Percentiles rank a stretch among this genome's conserved stretches.
Conservation (phyloP, 2,888 invertebrate genomes). For the Pandemis heparana region DNA sequence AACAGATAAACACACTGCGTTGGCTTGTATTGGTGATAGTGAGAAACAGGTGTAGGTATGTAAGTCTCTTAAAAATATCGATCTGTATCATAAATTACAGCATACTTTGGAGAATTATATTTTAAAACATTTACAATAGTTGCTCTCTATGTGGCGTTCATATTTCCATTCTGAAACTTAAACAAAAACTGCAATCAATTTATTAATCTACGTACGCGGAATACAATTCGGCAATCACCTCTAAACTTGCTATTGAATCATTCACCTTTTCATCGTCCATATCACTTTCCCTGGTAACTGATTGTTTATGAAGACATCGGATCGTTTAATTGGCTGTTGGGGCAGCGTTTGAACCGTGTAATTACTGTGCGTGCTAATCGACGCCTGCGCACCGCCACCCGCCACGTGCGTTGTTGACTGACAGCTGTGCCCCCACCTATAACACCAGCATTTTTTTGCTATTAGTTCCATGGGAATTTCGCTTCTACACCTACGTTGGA, state of each 20-base stretch:
- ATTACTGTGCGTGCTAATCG: conserved; percentile 41
- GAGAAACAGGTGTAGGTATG: too few relatives aligned
- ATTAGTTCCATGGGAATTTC: conserved; percentile 17
- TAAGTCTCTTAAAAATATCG: too few relatives aligned
- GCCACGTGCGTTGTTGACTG: conserved; percentile 43
- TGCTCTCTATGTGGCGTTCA: too few relatives aligned
- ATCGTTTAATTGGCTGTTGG: conserved; percentile 39
- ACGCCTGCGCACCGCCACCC: conserved; percentile 41
- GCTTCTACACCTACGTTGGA: conserved; percentile 17
- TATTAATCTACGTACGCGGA: too few relatives aligned
- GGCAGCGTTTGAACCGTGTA: conserved; percentile 41
- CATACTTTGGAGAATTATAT: too few relatives aligned
- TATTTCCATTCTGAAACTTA: too few relatives aligned
- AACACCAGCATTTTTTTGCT: conserved; percentile 20
- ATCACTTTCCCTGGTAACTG: conserved; percentile 29
- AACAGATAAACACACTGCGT: too few relatives aligned
- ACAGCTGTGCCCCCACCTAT: conserved; percentile 43
- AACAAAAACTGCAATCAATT: too few relatives aligned
- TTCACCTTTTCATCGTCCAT: conserved; percentile 13
- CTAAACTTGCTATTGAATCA: background rate
- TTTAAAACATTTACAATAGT: too few relatives aligned
- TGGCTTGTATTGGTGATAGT: too few relatives aligned
- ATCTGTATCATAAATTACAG: too few relatives aligned
- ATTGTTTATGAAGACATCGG: conserved; percentile 39
- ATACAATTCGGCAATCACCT: background rate